Evolutionary conservation across 2,113 vertebrate species (phyloP).

Genomic region (Oreochromis tanganicae): DNA sequence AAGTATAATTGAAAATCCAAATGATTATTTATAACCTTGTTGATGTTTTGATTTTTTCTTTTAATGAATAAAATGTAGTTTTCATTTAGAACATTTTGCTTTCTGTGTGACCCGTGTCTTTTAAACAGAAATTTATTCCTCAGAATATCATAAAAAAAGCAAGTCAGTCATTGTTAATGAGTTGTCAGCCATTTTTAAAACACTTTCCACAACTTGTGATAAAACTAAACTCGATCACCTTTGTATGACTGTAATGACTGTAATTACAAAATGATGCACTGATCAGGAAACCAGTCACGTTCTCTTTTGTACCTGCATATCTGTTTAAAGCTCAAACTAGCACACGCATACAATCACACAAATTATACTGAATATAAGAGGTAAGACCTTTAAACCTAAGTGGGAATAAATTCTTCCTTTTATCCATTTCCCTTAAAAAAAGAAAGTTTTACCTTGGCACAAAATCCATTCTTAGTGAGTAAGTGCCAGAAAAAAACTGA

Average conservation of each 20-base stretch:
- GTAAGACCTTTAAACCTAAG: neutral
- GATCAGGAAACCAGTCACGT: neutral
- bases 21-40: neutral
- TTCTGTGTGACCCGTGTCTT: neutral
- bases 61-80: neutral
- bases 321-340: neutral
- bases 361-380: neutral
- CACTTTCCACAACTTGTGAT: neutral
- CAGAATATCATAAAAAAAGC: neutral
- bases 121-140: neutral
- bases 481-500: neutral
- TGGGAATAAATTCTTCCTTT: neutral
- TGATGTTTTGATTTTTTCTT: neutral
- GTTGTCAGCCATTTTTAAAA: neutral
- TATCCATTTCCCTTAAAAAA: neutral
- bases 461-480: neutral
- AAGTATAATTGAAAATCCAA: neutral
- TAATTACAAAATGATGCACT: neutral
- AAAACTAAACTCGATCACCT: neutral
- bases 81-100: neutral
- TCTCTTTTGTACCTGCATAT: neutral
- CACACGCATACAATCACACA: neutral
- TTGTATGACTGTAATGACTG: neutral
- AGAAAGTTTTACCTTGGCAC: neutral
- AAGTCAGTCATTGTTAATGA: neutral